phyloP scores from a whole-genome alignment of 2,888 invertebrate species.

The Nomada fucata region DNA sequence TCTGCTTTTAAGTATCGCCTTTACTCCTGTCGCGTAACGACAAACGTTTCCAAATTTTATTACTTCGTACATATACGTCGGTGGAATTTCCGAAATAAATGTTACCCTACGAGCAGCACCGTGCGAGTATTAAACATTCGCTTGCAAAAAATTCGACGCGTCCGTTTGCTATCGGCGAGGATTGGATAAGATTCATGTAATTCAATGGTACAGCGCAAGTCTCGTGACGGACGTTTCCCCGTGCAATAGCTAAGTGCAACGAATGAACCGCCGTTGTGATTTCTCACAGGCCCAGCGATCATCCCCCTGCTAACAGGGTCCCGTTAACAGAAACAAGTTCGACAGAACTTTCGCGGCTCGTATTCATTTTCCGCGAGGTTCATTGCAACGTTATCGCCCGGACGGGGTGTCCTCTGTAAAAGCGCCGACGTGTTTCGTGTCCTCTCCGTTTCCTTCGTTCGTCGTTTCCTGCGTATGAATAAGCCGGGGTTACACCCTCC shows the following conservation, averaged over 20 bases:
- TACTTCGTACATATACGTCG: no score
- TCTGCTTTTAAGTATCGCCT: constrained; percentile 31
- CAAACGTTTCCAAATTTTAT: no score
- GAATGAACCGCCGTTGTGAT: neutral
- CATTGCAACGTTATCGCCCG: constrained; percentile 67
- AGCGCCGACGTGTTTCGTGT: constrained; percentile 69
- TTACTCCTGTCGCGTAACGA: no score
- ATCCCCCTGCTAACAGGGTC: neutral
- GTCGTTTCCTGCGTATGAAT: constrained; percentile 82
- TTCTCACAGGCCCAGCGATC: neutral
- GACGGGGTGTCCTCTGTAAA: constrained; percentile 58
- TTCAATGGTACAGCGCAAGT: no score
- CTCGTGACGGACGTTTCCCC: no score
- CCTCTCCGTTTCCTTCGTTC: constrained; percentile 78
- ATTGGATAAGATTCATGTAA: no score
- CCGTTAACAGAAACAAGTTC: constrained; percentile 6
- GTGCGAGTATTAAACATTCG: no score
- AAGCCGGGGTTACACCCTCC: constrained; percentile 82
- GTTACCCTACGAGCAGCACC: no score
- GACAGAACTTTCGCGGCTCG: constrained; percentile 41
- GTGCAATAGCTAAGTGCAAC: no score
- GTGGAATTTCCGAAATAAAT: no score
- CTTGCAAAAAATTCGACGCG: no score
- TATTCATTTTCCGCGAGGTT: constrained; percentile 54
- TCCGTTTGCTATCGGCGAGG: no score